Evolutionary conservation across 2,113 vertebrate species (phyloP).

Genomic region (Sisor rabdophorus): DNA sequence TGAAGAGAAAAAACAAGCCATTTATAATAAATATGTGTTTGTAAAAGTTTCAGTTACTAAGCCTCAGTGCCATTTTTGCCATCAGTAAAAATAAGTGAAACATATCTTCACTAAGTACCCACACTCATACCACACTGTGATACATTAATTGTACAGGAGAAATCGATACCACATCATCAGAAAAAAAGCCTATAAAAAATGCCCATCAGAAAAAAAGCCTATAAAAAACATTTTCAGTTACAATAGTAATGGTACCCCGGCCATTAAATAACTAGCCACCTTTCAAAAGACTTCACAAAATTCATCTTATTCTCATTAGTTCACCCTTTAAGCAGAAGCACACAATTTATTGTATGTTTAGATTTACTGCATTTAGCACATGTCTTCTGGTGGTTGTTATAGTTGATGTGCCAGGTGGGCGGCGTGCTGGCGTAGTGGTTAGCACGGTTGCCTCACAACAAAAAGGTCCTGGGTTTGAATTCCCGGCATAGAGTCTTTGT

Average conservation of each 20-base stretch:
- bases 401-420: too few species aligned
- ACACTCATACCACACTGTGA: not conserved
- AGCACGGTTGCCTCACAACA: too few species aligned
- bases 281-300: not conserved
- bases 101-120: not conserved
- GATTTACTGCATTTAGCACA: too few species aligned
- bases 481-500: too few species aligned
- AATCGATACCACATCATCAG: conserved; percentile 15
- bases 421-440: too few species aligned
- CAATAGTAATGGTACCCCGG: not conserved
- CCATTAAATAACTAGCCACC: not conserved
- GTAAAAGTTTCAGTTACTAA: conserved; percentile 1
- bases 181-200: not conserved
- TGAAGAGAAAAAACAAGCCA: conserved; percentile 13
- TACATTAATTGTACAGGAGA: not conserved
- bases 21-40: conserved; percentile 1
- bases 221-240: not conserved
- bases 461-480: too few species aligned
- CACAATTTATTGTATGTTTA: not conserved
- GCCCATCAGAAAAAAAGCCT: not conserved
- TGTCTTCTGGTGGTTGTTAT: too few species aligned
- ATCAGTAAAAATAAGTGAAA: conserved; percentile 1
- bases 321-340: not conserved
- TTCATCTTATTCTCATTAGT: not conserved
- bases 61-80: not conserved